Evolutionary conservation across 2,888 invertebrate species (phyloP).

Genomic region (Lepas anatifera): DNA sequence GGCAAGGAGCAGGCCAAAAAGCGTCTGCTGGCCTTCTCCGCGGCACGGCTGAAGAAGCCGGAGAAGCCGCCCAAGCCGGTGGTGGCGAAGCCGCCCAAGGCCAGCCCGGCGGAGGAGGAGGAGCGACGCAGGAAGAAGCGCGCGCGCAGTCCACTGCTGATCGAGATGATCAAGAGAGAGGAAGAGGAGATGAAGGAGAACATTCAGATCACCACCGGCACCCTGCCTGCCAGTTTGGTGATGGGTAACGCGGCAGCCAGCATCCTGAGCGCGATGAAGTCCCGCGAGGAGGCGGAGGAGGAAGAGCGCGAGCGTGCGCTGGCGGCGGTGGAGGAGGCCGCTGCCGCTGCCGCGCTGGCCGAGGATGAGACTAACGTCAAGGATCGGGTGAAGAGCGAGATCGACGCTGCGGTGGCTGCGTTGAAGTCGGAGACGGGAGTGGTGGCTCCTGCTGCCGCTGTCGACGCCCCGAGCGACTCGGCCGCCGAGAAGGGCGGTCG

Average conservation of each 20-base stretch:
- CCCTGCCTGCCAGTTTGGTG: background rate
- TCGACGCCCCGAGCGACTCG: background rate
- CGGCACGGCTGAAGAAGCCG: background rate
- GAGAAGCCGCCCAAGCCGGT: background rate
- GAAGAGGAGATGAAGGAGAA: conserved; percentile 1
- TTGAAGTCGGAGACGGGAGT: background rate
- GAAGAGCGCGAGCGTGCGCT: background rate
- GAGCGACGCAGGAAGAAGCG: background rate
- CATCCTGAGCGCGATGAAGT: background rate
- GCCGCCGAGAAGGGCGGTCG: background rate
- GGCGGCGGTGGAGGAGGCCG: background rate
- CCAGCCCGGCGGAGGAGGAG: background rate
- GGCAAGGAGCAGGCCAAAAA: conserved; percentile 36
- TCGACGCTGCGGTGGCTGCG: background rate
- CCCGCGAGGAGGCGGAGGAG: background rate
- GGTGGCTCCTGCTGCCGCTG: background rate
- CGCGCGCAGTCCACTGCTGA: conserved; percentile 4
- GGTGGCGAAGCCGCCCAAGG: background rate
- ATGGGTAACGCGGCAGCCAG: background rate
- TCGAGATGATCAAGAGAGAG: conserved; percentile 4
- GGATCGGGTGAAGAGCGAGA: background rate
- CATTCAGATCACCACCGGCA: background rate
- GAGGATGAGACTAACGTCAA: no score
- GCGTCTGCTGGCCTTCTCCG: conserved; percentile 33
- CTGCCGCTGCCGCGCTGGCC: background rate